phyloP scores from a whole-genome alignment of 2,888 invertebrate species.

The Epinotia nisella region DNA sequence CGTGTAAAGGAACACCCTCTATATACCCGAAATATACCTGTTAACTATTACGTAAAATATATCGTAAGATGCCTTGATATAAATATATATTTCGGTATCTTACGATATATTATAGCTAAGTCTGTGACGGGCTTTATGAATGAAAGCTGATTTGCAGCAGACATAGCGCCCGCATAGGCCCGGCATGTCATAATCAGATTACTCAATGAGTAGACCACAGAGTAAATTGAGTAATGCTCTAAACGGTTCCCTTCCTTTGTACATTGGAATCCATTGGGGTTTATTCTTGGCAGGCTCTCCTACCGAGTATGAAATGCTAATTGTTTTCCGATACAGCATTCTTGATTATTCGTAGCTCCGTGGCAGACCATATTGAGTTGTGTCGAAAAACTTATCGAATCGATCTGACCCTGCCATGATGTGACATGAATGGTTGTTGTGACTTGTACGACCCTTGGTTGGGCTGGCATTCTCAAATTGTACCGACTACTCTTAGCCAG shows the following conservation, averaged over 20 bases:
- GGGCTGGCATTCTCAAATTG: too few species aligned
- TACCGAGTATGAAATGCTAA: neutral
- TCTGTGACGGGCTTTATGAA: too few species aligned
- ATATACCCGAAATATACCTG: too few species aligned
- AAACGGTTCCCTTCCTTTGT: slow-evolving; percentile 32
- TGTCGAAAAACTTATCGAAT: slow-evolving; percentile 18
- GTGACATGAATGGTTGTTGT: slow-evolving; percentile 13
- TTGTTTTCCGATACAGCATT: neutral
- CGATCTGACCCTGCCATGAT: slow-evolving; percentile 28
- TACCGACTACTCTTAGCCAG: too few species aligned
- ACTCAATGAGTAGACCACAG: slow-evolving; percentile 46
- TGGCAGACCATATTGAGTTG: slow-evolving; percentile 15
- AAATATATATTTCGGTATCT: too few species aligned
- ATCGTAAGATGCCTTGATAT: too few species aligned
- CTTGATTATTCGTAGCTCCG: neutral
- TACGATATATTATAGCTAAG: too few species aligned
- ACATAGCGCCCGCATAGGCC: slow-evolving; percentile 53
- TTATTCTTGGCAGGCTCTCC: slow-evolving; percentile 7
- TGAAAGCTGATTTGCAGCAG: slow-evolving; percentile 45
- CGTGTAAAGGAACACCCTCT: too few species aligned
- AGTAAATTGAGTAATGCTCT: slow-evolving; percentile 39
- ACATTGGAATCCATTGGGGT: slow-evolving; percentile 5
- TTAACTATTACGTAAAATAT: too few species aligned
- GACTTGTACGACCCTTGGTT: neutral
- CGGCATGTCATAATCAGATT: slow-evolving; percentile 57